Conservation (phyloP, 2,113 vertebrate species). For the Amblyopsis rosae region DNA sequence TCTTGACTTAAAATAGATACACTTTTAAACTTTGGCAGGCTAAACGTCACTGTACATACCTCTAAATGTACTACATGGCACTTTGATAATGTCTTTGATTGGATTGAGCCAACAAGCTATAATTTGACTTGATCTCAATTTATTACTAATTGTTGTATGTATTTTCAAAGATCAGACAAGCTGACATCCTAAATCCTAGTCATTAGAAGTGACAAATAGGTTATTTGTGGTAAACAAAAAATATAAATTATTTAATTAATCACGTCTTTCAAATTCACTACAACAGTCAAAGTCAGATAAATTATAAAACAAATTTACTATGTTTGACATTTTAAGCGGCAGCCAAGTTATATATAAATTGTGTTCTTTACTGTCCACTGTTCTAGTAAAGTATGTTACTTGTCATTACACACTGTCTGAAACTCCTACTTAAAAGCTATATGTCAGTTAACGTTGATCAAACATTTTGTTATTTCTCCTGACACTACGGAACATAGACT, state of each 20-base stretch:
- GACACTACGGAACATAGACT: constrained; percentile 42
- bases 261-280: constrained; percentile 28
- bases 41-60: constrained; percentile 13
- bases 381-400: constrained; percentile 33
- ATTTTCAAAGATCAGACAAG: constrained; percentile 35
- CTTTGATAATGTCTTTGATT: constrained; percentile 52
- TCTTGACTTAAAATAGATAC: constrained; percentile 44
- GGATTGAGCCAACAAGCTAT: constrained; percentile 29
- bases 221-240: constrained; percentile 47
- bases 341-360: constrained; percentile 12
- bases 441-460: constrained; percentile 45
- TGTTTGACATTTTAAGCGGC: constrained; percentile 42
- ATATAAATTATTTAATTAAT: constrained; percentile 10
- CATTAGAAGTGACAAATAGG: constrained; percentile 51
- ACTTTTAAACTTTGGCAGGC: constrained; percentile 46
- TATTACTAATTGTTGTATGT: constrained; percentile 51
- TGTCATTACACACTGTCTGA: constrained; percentile 44
- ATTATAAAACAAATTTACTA: constrained; percentile 6
- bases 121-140: constrained; percentile 63
- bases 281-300: constrained; percentile 17
- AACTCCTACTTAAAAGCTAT: constrained; percentile 15
- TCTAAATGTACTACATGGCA: constrained; percentile 48
- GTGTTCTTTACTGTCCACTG: constrained; percentile 40
- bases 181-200: constrained; percentile 39
- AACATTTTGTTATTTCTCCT: constrained; percentile 54